Base-by-base conservation (phyloP, 1,140 invertebrate species). In the Heliconius hewitsoni region DNA sequence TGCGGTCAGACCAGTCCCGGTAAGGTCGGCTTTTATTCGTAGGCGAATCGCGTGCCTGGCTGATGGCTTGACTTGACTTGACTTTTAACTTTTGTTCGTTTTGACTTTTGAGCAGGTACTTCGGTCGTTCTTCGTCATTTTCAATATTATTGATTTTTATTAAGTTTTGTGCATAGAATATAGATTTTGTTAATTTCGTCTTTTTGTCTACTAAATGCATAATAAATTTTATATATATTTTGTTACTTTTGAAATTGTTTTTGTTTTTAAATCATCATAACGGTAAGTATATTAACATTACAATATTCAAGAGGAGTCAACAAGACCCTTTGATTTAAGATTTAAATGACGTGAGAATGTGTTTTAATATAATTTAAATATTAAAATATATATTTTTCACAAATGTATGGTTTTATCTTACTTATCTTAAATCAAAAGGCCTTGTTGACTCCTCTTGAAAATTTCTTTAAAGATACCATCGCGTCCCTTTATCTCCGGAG, bases 1-100 rank as follows among this genome's bases (percentile, higher is more conserved):
- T 90, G 90, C 85, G 83, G 91, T 91, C 87, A 83, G 82, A 92
- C 91, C 87, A 89, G 91, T 92, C 86, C 82, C 80, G 78, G 84
- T 89, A 90, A 91, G 90, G 91, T 91, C 90, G 87, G 83, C 85
- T 84, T 78, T 88, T 89, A 90, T 88, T 86, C 83, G 86, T 87
- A 83, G 86, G 87, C 84, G 89, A 89, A 90, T 90, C 87, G 86
- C 84, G 87, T 86, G 82, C 87, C 60, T 13, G 60, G 83, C 81
- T 55, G 74, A 76, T 82, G 75, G 71, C 74, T 75, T 80, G 50
- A 72, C 74, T 75, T 80, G 50, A 72, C 74, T 75, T 80, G 50
- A 42, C 71, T 72, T 72, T 72, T 72, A n/a, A 42, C 34, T 72
- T 72, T 72, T 72, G 37, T 72, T 37, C 70, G 8, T 39, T 72